Conservation (phyloP, 2,113 vertebrate species). For the Calyptomena viridis region DNA sequence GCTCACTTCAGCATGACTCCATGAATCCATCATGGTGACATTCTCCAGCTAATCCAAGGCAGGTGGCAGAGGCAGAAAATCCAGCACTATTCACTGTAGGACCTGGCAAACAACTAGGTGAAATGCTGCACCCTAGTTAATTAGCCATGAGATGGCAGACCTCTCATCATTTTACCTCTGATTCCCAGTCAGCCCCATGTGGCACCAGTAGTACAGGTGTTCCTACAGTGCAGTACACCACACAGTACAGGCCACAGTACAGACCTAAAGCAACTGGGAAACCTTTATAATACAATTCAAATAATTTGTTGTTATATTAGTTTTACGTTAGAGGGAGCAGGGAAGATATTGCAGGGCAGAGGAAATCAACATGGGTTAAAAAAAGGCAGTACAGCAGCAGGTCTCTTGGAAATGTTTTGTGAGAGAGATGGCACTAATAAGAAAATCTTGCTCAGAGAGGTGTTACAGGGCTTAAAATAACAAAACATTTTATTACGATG, state of each 20-base stretch:
- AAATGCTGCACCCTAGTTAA: neutral
- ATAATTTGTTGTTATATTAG: neutral
- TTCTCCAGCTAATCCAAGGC: neutral
- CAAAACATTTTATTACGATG: neutral
- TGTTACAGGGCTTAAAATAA: neutral
- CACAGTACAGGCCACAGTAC: neutral
- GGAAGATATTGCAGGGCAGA: fast-evolving
- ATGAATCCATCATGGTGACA: neutral
- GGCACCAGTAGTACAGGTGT: neutral
- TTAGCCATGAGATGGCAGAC: neutral
- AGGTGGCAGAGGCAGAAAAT: neutral
- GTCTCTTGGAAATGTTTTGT: neutral
- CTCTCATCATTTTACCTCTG: neutral
- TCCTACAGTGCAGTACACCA: fast-evolving
- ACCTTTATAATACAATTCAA: neutral
- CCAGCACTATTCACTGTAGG: neutral
- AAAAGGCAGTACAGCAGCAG: neutral
- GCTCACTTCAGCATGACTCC: neutral
- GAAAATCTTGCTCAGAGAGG: neutral
- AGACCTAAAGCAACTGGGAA: neutral
- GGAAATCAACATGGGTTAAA: fast-evolving
- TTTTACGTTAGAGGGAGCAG: neutral
- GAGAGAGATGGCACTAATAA: neutral
- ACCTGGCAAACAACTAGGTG: neutral
- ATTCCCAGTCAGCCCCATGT: neutral